phyloP scores from a whole-genome alignment of 2,797 vertebrate genomes.

The Tadarida brasiliensis region DNA sequence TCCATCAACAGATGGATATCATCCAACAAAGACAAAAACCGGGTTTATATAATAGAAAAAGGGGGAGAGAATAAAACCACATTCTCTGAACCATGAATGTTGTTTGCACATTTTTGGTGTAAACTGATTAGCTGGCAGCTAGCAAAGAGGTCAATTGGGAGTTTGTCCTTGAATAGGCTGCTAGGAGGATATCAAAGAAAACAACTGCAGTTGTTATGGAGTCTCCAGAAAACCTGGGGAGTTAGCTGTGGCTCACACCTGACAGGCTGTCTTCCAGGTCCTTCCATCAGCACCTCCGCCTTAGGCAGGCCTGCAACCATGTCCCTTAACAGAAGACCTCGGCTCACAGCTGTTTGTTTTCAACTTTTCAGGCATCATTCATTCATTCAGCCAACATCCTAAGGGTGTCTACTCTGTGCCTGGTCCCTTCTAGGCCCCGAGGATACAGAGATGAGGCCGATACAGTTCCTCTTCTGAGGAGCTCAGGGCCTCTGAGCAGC shows the following conservation, averaged over 20 bases:
- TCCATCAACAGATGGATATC: not conserved
- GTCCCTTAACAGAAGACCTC: not conserved
- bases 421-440: too few species aligned
- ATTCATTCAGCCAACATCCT: not conserved
- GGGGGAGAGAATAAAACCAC: too few species aligned
- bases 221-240: not conserved
- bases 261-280: not conserved
- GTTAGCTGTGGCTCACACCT: accelerated
- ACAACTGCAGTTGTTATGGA: not conserved
- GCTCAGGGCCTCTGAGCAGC: not conserved
- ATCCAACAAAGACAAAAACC: not conserved
- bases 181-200: not conserved
- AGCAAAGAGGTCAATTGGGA: not conserved
- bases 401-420: not conserved
- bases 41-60: not conserved
- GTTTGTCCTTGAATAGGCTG: not conserved
- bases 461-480: not conserved
- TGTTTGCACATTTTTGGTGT: not conserved
- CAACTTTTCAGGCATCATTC: not conserved
- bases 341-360: not conserved
- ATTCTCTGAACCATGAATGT: not conserved
- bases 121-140: not conserved
- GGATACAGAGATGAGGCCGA: not conserved
- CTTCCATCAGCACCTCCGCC: not conserved
- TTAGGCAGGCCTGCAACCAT: not conserved